Percentiles rank a stretch among this genome's conserved stretches.
These are phyloP conservation scores for Pseudolycoriella hygida DNA, from an alignment of 2,888 invertebrate genomes.

Conservation along the genomic window DNA sequence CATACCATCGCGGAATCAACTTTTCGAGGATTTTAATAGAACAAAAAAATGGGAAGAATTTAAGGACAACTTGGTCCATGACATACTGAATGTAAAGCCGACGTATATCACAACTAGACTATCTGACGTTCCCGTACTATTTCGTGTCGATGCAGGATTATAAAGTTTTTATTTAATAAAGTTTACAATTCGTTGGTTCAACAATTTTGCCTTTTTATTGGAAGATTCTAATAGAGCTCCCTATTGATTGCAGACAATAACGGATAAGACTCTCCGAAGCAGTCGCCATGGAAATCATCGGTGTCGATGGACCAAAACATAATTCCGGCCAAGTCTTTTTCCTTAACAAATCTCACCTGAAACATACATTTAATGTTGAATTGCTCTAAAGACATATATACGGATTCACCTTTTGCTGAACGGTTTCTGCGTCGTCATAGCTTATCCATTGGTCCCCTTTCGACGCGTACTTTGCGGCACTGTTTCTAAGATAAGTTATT, in stretches of 20 bases:
- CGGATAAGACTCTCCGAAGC: constrained; percentile 21
- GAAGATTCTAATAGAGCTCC: not conserved
- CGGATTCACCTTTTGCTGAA: constrained; percentile 18
- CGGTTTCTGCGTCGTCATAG: constrained; percentile 24
- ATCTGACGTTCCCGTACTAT: constrained; percentile 24
- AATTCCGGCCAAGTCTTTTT: constrained; percentile 28
- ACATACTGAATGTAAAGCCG: constrained; percentile 1
- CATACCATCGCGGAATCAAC: constrained; percentile 20
- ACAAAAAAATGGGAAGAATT: constrained; percentile 22
- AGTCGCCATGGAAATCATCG: constrained; percentile 31
- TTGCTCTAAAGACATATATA: not conserved
- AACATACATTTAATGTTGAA: too few species aligned
- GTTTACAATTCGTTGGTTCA: too few species aligned
- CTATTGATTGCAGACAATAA: constrained; percentile 22
- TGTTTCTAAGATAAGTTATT: constrained; percentile 15
- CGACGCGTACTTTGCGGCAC: constrained; percentile 22
- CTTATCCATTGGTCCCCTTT: constrained; percentile 26
- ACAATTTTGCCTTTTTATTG: too few species aligned
- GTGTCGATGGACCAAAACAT: constrained; percentile 37
- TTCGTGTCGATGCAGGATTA: constrained; percentile 20
- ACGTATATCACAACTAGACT: constrained; percentile 15
- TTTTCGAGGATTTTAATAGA: constrained; percentile 20
- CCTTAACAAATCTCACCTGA: constrained; percentile 18
- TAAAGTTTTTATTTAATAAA: not conserved
- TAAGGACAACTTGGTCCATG: constrained; percentile 17